phyloP scores from a whole-genome alignment of 2,113 vertebrate species.

The Alectura lathami region DNA sequence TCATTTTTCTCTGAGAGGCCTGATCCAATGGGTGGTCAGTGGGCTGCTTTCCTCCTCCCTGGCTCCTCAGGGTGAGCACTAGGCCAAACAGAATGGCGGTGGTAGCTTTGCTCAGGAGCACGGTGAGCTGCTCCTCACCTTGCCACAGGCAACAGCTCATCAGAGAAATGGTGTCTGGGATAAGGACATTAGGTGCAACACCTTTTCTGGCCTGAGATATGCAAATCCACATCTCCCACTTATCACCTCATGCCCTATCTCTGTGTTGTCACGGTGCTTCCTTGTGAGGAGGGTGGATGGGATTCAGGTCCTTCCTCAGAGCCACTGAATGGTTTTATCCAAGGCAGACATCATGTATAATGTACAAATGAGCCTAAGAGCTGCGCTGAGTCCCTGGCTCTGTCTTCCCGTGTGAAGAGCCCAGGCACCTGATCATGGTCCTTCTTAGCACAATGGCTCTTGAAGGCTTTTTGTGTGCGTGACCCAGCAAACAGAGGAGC shows the following conservation, averaged over 20 bases:
- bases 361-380: background rate
- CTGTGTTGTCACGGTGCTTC: background rate
- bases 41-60: background rate
- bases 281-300: background rate
- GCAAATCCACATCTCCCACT: background rate
- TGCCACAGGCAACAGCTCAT: background rate
- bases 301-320: background rate
- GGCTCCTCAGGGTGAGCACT: background rate
- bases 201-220: background rate
- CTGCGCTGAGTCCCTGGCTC: background rate
- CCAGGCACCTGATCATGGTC: background rate
- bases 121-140: background rate
- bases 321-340: background rate
- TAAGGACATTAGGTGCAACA: background rate
- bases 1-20: background rate
- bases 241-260: too few relatives aligned
- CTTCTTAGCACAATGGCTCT: background rate
- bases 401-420: background rate
- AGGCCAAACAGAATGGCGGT: too few relatives aligned
- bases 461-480: background rate
- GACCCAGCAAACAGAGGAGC: slow-evolving; percentile 10
- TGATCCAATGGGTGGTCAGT: background rate
- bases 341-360: background rate
- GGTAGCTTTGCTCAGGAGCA: too few relatives aligned
- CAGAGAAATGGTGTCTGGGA: background rate